Percentiles rank a stretch among this genome's conserved stretches.
phyloP scores from a whole-genome alignment of 2,113 vertebrate genomes.

The Cochlearius cochlearius region DNA sequence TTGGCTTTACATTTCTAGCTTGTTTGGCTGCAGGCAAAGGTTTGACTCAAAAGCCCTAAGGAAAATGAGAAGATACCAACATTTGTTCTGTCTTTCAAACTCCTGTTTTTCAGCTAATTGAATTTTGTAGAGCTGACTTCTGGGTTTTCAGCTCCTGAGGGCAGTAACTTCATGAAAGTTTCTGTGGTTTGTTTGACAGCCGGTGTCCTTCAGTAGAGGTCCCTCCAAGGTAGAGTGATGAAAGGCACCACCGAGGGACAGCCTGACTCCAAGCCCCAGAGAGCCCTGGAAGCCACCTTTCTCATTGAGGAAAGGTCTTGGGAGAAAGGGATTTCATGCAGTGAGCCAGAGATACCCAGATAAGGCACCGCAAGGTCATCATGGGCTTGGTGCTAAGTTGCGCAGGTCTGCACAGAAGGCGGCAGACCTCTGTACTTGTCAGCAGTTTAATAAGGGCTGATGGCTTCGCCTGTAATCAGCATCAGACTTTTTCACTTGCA shows the following conservation, averaged over 20 bases:
- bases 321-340: background rate
- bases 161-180: background rate
- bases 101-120: background rate
- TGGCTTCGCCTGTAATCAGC: background rate
- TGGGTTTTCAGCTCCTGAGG: background rate
- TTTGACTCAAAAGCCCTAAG: background rate
- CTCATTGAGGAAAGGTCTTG: background rate
- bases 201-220: background rate
- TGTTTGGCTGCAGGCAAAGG: background rate
- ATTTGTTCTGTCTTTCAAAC: background rate
- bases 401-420: too few species aligned
- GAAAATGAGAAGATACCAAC: background rate
- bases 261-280: background rate
- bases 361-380: background rate
- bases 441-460: background rate
- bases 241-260: background rate
- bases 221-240: background rate
- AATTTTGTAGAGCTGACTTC: background rate
- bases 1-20: background rate
- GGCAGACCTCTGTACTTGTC: background rate
- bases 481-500: background rate
- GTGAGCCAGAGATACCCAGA: background rate
- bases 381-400: background rate
- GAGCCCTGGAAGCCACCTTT: background rate
- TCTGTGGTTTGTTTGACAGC: background rate